These are phyloP conservation scores for Orthosia gracilis DNA, from an alignment of 2,888 invertebrate genomes.

Conservation along the genomic window DNA sequence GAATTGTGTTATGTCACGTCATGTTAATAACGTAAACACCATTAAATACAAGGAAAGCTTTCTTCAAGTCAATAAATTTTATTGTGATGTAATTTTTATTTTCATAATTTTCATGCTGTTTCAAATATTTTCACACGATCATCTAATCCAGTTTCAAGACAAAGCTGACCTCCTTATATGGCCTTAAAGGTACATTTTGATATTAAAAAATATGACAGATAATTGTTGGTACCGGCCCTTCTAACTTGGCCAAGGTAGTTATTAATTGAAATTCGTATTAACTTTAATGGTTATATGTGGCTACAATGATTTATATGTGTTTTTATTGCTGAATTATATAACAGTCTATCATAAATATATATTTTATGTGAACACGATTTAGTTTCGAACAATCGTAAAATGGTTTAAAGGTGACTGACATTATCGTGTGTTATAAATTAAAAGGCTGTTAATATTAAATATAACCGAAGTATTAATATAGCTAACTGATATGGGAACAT, in stretches of 20 bases:
- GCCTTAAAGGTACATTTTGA: constrained; percentile 51
- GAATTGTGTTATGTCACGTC: constrained; percentile 20
- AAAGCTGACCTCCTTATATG: constrained; percentile 59
- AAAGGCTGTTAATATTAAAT: constrained; percentile 19
- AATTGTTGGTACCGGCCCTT: constrained; percentile 73
- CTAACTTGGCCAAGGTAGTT: constrained; percentile 77
- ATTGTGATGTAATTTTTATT: neutral
- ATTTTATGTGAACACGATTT: constrained; percentile 47
- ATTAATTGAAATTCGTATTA: constrained; percentile 65
- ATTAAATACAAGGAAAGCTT: constrained; percentile 7
- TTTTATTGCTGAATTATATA: constrained; percentile 51
- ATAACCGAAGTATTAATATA: constrained; percentile 4
- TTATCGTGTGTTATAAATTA: constrained; percentile 37
- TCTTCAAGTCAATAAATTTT: neutral
- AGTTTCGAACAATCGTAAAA: constrained; percentile 44
- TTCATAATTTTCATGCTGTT: neutral
- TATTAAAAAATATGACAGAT: constrained; percentile 58
- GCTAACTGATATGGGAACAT: constrained; percentile 22
- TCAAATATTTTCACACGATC: constrained; percentile 4
- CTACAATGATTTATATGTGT: constrained; percentile 58
- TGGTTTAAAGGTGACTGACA: constrained; percentile 32
- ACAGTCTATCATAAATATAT: constrained; percentile 39
- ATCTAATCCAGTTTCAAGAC: constrained; percentile 41
- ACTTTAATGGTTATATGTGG: constrained; percentile 58
- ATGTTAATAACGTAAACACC: neutral